Conservation (phyloP, 2,888 invertebrate species). For the Hemicrepidius hirtus region DNA sequence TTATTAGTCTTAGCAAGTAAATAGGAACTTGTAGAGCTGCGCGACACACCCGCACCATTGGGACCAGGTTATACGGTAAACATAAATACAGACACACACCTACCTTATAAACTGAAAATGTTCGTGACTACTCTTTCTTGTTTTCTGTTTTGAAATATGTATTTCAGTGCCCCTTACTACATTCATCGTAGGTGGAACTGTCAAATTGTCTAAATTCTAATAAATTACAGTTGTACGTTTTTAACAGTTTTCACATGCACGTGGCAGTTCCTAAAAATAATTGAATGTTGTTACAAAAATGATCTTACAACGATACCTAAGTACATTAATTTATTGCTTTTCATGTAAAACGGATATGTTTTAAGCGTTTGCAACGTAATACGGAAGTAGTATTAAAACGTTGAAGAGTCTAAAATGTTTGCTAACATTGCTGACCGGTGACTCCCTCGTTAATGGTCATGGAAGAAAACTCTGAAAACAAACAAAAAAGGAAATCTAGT, state of each 20-base stretch:
- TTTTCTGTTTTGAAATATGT: constrained; percentile 19
- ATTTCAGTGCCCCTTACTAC: constrained; percentile 20
- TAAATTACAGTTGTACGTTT: constrained; percentile 4
- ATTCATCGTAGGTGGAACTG: constrained; percentile 19
- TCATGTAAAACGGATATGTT: no score
- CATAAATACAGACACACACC: constrained; percentile 41
- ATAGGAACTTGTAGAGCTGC: constrained; percentile 27
- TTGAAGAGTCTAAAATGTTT: not conserved
- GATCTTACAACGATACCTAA: no score
- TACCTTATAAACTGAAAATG: constrained; percentile 51
- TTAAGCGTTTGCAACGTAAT: no score
- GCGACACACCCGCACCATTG: constrained; percentile 32
- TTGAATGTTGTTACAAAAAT: no score
- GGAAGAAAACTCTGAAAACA: constrained; percentile 19
- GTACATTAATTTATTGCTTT: no score
- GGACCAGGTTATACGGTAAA: constrained; percentile 31
- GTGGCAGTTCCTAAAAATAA: no score
- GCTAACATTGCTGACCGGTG: constrained; percentile 11
- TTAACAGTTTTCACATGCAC: no score
- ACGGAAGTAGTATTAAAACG: no score
- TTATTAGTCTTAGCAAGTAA: constrained; percentile 36
- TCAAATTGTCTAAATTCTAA: constrained; percentile 30
- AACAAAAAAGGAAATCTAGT: constrained; percentile 26
- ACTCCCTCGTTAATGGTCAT: constrained; percentile 10
- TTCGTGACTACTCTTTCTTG: constrained; percentile 50